Conservation (phyloP, 2,113 vertebrate species). For the Datnioides undecimradiatus region DNA sequence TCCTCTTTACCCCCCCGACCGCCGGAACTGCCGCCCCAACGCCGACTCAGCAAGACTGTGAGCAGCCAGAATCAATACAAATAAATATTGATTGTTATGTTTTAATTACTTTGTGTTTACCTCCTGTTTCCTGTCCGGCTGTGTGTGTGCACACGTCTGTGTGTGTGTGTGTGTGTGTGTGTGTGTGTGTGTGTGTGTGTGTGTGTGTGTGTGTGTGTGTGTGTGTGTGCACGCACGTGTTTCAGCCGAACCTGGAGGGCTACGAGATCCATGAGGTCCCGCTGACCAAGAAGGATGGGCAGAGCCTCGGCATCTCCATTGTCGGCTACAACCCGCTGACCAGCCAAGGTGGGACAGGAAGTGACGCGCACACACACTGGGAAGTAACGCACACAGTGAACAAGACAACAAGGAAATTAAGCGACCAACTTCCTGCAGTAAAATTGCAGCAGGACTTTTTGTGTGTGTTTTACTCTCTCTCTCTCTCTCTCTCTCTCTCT, state of each 20-base stretch:
- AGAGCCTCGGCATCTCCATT: conserved; percentile 97
- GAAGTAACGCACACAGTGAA: too few relatives aligned
- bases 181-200: too few relatives aligned
- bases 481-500: background rate
- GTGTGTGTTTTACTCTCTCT: too few relatives aligned
- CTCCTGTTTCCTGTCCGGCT: too few relatives aligned
- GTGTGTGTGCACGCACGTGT: conserved; percentile 10
- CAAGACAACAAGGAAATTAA: too few relatives aligned
- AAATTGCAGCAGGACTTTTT: too few relatives aligned
- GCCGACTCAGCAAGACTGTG: conserved; percentile 70
- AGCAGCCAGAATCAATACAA: background rate
- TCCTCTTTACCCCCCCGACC: conserved; percentile 70
- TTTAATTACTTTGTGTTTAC: too few relatives aligned
- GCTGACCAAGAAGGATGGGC: conserved; percentile 90
- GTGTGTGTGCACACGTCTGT: too few relatives aligned
- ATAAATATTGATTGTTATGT: background rate
- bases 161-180: too few relatives aligned
- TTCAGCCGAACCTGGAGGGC: conserved; percentile 84
- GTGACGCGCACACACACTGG: background rate
- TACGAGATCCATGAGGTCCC: conserved; percentile 91
- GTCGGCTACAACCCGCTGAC: conserved; percentile 88
- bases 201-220: too few relatives aligned
- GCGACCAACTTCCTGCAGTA: too few relatives aligned
- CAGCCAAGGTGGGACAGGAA: conserved; percentile 81
- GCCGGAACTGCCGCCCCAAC: conserved; percentile 10